Evolutionary conservation across 2,797 vertebrate genomes (phyloP).

Genomic region (Eurystomus glaucurus): DNA sequence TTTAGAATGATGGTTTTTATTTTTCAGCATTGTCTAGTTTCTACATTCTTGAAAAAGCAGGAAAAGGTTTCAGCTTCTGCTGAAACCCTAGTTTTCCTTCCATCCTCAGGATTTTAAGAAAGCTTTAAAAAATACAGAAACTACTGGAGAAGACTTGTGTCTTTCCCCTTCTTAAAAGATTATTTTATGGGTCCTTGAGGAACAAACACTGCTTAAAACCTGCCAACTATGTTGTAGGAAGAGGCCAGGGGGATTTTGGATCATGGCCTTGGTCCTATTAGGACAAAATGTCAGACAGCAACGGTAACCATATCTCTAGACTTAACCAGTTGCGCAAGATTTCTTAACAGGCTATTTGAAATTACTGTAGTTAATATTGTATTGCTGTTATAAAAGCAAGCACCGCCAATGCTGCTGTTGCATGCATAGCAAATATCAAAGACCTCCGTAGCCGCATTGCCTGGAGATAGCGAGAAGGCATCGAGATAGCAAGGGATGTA

Average conservation of each 20-base stretch:
- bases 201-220: conserved; percentile 33
- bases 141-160: conserved; percentile 20
- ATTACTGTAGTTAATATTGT: conserved; percentile 37
- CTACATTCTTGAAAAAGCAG: not conserved
- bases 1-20: not conserved
- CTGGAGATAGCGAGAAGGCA: not conserved
- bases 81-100: not conserved
- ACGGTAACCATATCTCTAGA: not conserved
- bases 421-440: conserved; percentile 17
- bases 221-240: conserved; percentile 30
- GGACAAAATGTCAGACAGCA: not conserved
- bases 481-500: not conserved
- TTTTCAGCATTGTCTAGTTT: not conserved
- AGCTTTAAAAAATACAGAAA: not conserved
- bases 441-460: not conserved
- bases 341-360: conserved; percentile 39
- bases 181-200: conserved; percentile 1
- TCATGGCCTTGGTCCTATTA: conserved; percentile 26
- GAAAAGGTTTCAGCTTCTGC: not conserved
- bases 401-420: not conserved
- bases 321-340: not conserved
- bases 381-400: not conserved
- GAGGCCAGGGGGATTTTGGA: not conserved
- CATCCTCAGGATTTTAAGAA: not conserved
- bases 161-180: not conserved